A percentile compares a stretch with the other conserved stretches of the same genome.
Evolutionary conservation across 53 echinoderm and acorn worm genomes (phyloP).

Genomic region (Actinopyga echinites): DNA sequence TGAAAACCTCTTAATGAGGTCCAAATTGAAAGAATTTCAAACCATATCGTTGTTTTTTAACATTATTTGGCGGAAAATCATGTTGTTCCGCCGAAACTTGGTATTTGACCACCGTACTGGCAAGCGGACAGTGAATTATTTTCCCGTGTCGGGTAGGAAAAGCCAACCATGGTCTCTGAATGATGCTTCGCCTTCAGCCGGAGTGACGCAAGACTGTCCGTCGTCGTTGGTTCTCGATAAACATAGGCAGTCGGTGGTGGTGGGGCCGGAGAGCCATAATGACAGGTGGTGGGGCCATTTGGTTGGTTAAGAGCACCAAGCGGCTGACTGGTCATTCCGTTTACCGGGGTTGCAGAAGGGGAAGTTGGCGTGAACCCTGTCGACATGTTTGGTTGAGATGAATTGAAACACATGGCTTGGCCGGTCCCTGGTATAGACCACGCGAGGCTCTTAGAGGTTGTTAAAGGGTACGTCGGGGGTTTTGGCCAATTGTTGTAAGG

Average conservation of each 20-base stretch:
- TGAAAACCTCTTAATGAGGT: too few relatives aligned
- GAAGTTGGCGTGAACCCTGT: conserved; percentile 62
- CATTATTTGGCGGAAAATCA: background rate
- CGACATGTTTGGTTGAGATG: conserved; percentile 52
- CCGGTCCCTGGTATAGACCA: conserved; percentile 73
- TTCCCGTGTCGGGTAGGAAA: conserved; percentile 87
- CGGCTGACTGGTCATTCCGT: conserved; percentile 77
- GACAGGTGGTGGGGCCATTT: conserved; percentile 68
- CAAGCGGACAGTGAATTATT: conserved; percentile 88
- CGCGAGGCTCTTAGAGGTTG: conserved; percentile 87
- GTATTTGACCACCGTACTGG: conserved; percentile 78
- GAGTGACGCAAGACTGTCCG: conserved; percentile 89
- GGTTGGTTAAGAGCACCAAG: conserved; percentile 78
- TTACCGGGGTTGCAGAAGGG: conserved; percentile 65
- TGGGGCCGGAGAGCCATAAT: conserved; percentile 66
- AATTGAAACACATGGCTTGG: conserved; percentile 88
- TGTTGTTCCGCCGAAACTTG: conserved; percentile 25
- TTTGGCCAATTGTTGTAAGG: conserved; percentile 97
- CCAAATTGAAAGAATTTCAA: background rate
- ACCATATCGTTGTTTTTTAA: background rate
- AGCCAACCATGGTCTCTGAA: conserved; percentile 65
- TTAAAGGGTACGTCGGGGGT: conserved; percentile 50
- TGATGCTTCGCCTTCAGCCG: conserved; percentile 97
- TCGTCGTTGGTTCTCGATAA: conserved; percentile 85
- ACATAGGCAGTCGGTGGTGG: conserved; percentile 79